Evolutionary conservation across 2,888 invertebrate genomes (phyloP).

Genomic region (Heterodera filipjevi): DNA sequence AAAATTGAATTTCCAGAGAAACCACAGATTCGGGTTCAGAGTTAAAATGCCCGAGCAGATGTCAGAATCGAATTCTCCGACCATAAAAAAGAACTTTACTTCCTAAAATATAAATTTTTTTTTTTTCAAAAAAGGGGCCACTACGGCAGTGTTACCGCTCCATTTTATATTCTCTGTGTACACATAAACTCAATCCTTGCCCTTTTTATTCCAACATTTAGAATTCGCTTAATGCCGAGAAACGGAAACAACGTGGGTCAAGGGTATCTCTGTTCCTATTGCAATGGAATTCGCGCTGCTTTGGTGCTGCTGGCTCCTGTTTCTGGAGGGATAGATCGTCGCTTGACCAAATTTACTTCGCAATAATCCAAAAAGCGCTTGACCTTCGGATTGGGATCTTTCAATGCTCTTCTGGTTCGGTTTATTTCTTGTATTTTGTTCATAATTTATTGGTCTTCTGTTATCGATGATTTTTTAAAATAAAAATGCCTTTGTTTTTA

Average conservation of each 20-base stretch:
- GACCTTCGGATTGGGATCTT: slow-evolving; percentile 24
- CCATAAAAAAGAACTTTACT: too few species aligned
- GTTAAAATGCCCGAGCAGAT: too few species aligned
- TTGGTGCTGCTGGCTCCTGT: slow-evolving; percentile 38
- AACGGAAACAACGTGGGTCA: slow-evolving; percentile 14
- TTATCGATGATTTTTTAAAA: too few species aligned
- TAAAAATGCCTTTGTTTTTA: too few species aligned
- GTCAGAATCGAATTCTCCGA: too few species aligned
- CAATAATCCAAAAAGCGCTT: slow-evolving; percentile 32
- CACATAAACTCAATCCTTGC: too few species aligned
- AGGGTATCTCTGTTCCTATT: slow-evolving; percentile 22
- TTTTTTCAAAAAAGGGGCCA: too few species aligned
- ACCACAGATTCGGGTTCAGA: too few species aligned
- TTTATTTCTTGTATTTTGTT: slow-evolving; percentile 21
- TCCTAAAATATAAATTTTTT: too few species aligned
- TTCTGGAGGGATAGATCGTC: slow-evolving; percentile 21
- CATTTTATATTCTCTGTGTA: too few species aligned
- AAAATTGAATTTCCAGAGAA: too few species aligned
- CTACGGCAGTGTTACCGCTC: too few species aligned
- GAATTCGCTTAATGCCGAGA: background rate
- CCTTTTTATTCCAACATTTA: background rate
- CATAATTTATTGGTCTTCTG: slow-evolving; percentile 28
- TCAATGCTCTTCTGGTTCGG: slow-evolving; percentile 42
- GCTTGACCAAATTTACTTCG: slow-evolving; percentile 32
- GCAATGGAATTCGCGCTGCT: background rate